Evolutionary conservation across 2,113 vertebrate species (phyloP).

Genomic region (Abramis brama): DNA sequence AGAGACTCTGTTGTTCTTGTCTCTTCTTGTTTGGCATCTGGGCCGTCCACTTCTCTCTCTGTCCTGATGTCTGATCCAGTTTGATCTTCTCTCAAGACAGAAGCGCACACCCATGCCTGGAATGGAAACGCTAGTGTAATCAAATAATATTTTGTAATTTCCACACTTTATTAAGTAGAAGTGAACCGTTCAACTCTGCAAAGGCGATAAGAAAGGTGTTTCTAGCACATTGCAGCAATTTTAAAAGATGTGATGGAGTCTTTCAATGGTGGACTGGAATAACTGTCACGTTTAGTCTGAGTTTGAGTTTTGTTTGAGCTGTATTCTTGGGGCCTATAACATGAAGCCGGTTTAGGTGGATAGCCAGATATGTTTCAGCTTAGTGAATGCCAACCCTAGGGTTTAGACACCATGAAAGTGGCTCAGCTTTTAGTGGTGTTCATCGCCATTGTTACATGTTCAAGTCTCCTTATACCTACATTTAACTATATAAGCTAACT

Average conservation of each 20-base stretch:
- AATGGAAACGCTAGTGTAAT: not conserved
- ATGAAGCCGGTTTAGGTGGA: too few species aligned
- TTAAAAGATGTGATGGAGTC: not conserved
- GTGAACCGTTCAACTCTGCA: not conserved
- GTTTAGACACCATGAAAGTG: too few species aligned
- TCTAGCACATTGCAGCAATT: not conserved
- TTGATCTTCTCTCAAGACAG: not conserved
- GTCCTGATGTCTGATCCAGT: slow-evolving; percentile 3
- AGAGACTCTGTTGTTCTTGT: not conserved
- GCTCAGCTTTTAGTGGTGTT: too few species aligned
- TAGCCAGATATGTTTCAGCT: too few species aligned
- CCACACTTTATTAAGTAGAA: not conserved
- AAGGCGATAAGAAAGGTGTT: not conserved
- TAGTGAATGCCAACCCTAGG: too few species aligned
- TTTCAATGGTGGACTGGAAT: not conserved
- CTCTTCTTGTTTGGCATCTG: not conserved
- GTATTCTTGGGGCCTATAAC: too few species aligned
- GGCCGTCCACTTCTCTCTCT: not conserved
- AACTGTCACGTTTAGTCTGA: too few species aligned
- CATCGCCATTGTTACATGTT: too few species aligned
- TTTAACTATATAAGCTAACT: too few species aligned
- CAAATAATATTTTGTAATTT: not conserved
- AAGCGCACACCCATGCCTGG: not conserved
- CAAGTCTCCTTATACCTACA: too few species aligned
- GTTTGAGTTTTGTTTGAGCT: too few species aligned